Evolutionary conservation across 1,140 invertebrate genomes (phyloP), one percentile per base, ranked within the genome.

Genomic region (Medauroidea extradentata): DNA sequence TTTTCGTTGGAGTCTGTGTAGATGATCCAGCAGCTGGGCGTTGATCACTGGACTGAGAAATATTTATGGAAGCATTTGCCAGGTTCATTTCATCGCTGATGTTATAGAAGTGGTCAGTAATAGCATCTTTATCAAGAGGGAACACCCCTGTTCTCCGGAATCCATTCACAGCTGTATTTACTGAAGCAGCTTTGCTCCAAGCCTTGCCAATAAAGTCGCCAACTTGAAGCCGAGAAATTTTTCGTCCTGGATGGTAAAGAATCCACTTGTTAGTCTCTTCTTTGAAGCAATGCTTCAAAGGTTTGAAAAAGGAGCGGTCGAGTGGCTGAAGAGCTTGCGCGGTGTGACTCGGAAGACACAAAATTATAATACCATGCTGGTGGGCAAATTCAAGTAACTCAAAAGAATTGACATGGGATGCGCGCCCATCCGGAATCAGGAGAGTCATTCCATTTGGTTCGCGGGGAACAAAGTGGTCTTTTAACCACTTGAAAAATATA

Each of bases 221-320:
- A 34, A 11, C 29, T 34, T 27, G 24, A 8, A 52, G 14, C 21
- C 25, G 8, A 7, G 21, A 29, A 27, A 52, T 25, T 2, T 38
- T 27, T n/a, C 29, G 13, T 25, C 5, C 51, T 1, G 21, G 29
- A 14, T 81, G 65, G 53, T 48, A 72, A 62, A 65, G 46, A 70
- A 79, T 68, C 75, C 77, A 82, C 39, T 44, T 67, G 66, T 76
- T 13, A n/a, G 25, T 69, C 19, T 67, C 60, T 53, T 63, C 14
- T 19, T 24, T 69, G 23, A 63, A 70, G 14, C 65, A 41, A 43
- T 60, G 43, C 63, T 72, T 71, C 9, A 69, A 59, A 11, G 61
- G 63, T 52, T 67, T 67, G 55, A 69, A 71, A 53, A 71, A 68
- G 44, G 59, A 44, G 53, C 58, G 55, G 51, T 69, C 66, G 7